Evolutionary conservation across 2,797 vertebrate genomes (phyloP).

Genomic region (Pteronotus mesoamericanus): DNA sequence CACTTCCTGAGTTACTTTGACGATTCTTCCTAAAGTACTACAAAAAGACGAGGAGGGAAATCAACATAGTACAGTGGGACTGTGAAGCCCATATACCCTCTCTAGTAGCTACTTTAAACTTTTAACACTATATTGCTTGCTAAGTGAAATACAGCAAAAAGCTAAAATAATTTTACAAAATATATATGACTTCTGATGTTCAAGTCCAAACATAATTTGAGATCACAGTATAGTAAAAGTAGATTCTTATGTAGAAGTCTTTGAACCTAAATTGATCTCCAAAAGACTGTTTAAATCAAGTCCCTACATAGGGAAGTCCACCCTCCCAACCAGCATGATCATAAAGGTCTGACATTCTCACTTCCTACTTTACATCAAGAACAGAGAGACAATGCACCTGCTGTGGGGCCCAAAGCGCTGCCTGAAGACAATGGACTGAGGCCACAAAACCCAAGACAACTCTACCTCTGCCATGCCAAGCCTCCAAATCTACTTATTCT

Average conservation of each 20-base stretch:
- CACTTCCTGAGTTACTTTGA: slow-evolving; percentile 97
- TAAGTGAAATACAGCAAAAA: not conserved
- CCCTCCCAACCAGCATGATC: not conserved
- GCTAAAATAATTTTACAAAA: not conserved
- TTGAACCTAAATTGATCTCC: not conserved
- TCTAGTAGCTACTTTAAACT: rapidly evolving
- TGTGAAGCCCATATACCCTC: rapidly evolving
- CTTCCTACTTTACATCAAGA: not conserved
- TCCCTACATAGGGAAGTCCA: rapidly evolving
- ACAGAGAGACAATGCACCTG: rapidly evolving
- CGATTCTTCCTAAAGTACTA: slow-evolving; percentile 96
- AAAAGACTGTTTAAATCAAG: too few species aligned
- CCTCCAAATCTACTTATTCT: rapidly evolving
- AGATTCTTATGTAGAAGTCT: rapidly evolving
- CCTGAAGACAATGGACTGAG: not conserved
- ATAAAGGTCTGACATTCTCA: rapidly evolving
- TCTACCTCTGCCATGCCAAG: rapidly evolving
- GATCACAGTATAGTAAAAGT: not conserved
- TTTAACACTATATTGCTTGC: rapidly evolving
- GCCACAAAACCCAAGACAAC: rapidly evolving
- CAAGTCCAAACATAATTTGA: not conserved
- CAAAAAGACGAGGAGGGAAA: slow-evolving; percentile 45
- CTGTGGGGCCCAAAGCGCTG: not conserved
- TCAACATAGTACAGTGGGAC: rapidly evolving
- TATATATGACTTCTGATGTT: not conserved